Percentiles rank a stretch among this genome's conserved stretches.
phyloP scores from a whole-genome alignment of 2,888 invertebrate genomes.

The Odontocerum albicorne region DNA sequence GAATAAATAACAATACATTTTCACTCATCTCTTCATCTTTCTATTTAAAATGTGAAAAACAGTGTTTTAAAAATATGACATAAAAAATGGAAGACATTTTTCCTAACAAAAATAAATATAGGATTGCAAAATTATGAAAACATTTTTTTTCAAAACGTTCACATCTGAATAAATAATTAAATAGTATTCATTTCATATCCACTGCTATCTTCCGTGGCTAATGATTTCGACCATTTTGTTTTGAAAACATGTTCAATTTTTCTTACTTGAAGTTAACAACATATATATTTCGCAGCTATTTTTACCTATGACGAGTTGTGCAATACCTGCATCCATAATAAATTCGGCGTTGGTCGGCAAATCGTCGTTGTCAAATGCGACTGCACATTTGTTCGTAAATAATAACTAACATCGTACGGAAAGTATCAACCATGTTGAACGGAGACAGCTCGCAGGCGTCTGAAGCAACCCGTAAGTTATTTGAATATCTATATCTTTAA shows the following conservation, averaged over 20 bases:
- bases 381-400: slow-evolving; percentile 18
- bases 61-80: too few species aligned
- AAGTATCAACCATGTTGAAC: slow-evolving; percentile 28
- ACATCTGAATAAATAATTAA: too few species aligned
- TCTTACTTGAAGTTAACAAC: slow-evolving; percentile 19
- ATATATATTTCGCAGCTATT: slow-evolving; percentile 27
- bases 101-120: too few species aligned
- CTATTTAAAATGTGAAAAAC: too few species aligned
- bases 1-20: too few species aligned
- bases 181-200: too few species aligned
- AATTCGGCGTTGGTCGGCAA: slow-evolving; percentile 22
- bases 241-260: slow-evolving; percentile 2
- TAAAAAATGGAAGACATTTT: too few species aligned
- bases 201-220: too few species aligned
- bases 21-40: too few species aligned
- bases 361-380: slow-evolving; percentile 27
- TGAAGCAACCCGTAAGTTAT: slow-evolving; percentile 31
- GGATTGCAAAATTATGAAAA: too few species aligned
- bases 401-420: slow-evolving; percentile 20
- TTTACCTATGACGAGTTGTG: slow-evolving; percentile 31
- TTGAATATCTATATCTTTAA: neutral
- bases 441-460: slow-evolving; percentile 35
- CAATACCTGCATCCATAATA: slow-evolving; percentile 28
- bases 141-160: too few species aligned
- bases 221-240: neutral